Evolutionary conservation across 2,888 invertebrate species (phyloP), one percentile per base, ranked within the genome.

Genomic region (Cephus pygmeus): DNA sequence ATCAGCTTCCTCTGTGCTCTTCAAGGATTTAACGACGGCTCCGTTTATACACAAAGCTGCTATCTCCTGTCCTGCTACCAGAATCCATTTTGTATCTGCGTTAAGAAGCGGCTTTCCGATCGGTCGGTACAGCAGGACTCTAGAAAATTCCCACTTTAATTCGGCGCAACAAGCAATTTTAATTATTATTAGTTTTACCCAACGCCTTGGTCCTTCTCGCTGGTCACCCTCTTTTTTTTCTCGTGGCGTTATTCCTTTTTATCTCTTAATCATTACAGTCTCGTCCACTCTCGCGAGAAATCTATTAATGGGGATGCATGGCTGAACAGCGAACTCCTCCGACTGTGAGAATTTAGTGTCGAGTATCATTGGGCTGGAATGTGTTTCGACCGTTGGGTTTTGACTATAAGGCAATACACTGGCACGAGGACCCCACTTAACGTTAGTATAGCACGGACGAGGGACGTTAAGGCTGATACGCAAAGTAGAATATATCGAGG

Each of bases 341-440:
- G 11, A 11, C 71, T 34, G 15, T 6, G 71, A 75, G 77, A 75
- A 75, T 77, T 77, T 75, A 77, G 75, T 75, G 77, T 77, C 77
- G 75, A 75, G 69, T 77, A 77, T 73, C 75, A 74, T 77, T 75
- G 77, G 75, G 40, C 75, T 75, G 77, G 77, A 77, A 77, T 77
- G 75, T 74, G 75, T 74, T 71, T 71, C 77, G 77, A 77, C 77
- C 75, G 77, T 75, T 77, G 75, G 77, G 75, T 31, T 71, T n/a
- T 56, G 23, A 11, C 71, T 31, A 11, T 30, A 31, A 33, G 30
- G 9, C 12, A 9, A 12, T 71, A 31, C 3, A 2, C 6, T 4
- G 15, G 31, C 30, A 12, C 71, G 71, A 15, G 11, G 31, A 30
- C 4, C 71, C 40, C 9, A 1, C 40, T 56, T 56, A 9, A 56